Base-by-base conservation (phyloP, 2,113 vertebrate species). In the Prochilodus magdalenae region DNA sequence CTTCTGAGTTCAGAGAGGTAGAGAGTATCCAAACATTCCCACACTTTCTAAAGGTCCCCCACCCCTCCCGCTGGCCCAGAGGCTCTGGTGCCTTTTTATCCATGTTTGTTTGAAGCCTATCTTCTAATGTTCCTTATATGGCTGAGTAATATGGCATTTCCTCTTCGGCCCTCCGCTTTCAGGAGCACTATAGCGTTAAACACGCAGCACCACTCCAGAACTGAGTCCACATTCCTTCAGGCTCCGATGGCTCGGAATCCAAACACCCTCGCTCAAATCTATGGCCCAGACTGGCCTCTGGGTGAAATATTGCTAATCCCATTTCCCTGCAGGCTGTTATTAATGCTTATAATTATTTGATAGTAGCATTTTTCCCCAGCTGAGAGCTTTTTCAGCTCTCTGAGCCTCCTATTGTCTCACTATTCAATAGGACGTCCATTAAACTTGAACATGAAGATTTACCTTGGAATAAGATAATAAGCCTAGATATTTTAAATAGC, bases 1-100 rank as follows among this genome's bases (percentile, higher is more conserved):
- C 33, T 59, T 75, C 18, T 57, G 30, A 74, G 51, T 15, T 33
- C 30, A 26, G 60, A 3, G 15, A 24, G 12, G 53, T 15, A 87
- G 88, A 89, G 81, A 88, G 88, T 89, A 84, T 44, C 63, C 76
- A 88, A 90, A 92, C 88, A 87, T 90, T 92, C 87, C 89, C 87
- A 91, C 86, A 89, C 78, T 87, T 77, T 67, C 13, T 76, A 33
- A 13, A 84, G 55, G 82, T 80, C 73, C 82, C 40, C 86, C 74
- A 87, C 83, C 67, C 36, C 85, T 85, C 70, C 82, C 87, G 55
- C 89, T 84, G 86, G 73, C 82, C 73, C 73, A 73, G 40, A 27
- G 26, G 84, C 24, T 57, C 80, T 80, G 67, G 8, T 89, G 90
- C 91, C 92, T 86, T 84, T 91, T 90, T 83, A 90, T 86, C 87